A percentile compares a stretch with the other conserved stretches of the same genome.
phyloP scores from a whole-genome alignment of 1,140 invertebrate species.

The Proctacanthus coquilletti region DNA sequence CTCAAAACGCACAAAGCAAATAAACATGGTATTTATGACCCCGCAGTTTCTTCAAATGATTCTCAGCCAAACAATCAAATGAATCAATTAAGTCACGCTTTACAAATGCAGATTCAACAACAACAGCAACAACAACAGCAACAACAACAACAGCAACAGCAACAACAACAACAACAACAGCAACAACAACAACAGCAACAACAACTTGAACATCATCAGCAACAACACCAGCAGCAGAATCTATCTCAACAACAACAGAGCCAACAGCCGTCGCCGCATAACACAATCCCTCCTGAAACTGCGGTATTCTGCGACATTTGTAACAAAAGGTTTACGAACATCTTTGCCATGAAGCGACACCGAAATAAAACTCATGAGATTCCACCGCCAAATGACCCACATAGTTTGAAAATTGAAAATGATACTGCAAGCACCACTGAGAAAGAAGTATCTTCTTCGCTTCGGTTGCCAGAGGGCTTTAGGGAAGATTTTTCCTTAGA shows the following conservation, averaged over 20 bases:
- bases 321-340: constrained; percentile 35
- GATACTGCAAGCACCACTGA: constrained; percentile 1
- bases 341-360: constrained; percentile 35
- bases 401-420: neutral
- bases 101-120: constrained; percentile 10
- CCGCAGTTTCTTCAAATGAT: constrained; percentile 33
- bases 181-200: constrained; percentile 2
- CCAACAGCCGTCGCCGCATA: constrained; percentile 10
- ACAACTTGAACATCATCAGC: constrained; percentile 4
- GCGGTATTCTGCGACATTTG: constrained; percentile 34
- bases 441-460: constrained; percentile 1
- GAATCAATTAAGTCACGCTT: constrained; percentile 13
- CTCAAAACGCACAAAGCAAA: constrained; percentile 94
- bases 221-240: neutral
- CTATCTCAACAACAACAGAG: constrained; percentile 11
- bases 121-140: constrained; percentile 15
- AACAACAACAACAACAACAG: constrained; percentile 8
- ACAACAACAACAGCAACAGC: constrained; percentile 9
- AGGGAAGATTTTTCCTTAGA: constrained; percentile 30
- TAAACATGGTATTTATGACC: constrained; percentile 77
- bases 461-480: constrained; percentile 26
- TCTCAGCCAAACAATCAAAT: constrained; percentile 10
- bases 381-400: constrained; percentile 4
- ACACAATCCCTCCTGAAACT: constrained; percentile 12
- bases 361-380: constrained; percentile 33